Evolutionary conservation across 1,140 invertebrate species (phyloP).

Genomic region (Maniola jurtina): DNA sequence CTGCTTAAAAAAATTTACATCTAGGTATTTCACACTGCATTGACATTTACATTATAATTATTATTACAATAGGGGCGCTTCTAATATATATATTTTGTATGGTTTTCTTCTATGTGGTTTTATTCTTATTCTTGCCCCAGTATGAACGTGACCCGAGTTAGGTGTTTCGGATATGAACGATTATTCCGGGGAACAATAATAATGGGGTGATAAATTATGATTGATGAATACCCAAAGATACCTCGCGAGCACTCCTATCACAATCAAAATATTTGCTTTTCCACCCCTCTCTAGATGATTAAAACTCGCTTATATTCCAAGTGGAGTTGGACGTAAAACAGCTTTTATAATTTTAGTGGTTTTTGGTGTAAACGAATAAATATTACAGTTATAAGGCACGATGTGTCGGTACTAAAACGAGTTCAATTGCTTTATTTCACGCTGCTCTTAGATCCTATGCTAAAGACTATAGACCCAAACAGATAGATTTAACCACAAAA

Average conservation of each 20-base stretch:
- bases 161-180: constrained; percentile 73
- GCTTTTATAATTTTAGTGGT: constrained; percentile 10
- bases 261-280: constrained; percentile 41
- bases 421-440: too few relatives aligned
- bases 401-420: too few relatives aligned
- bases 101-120: too few relatives aligned
- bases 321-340: constrained; percentile 8
- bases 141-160: constrained; percentile 37
- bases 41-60: too few relatives aligned
- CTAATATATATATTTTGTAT: too few relatives aligned
- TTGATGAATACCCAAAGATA: constrained; percentile 60
- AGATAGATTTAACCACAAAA: too few relatives aligned
- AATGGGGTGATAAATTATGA: constrained; percentile 75
- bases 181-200: constrained; percentile 66
- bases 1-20: too few relatives aligned
- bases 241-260: constrained; percentile 43
- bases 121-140: not conserved
- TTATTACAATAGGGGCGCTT: too few relatives aligned
- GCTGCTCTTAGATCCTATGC: too few relatives aligned
- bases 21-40: constrained; percentile 24
- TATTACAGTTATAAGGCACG: too few relatives aligned
- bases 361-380: too few relatives aligned
- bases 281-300: constrained; percentile 23
- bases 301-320: constrained; percentile 21
- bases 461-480: too few relatives aligned